A percentile compares a stretch with the other conserved stretches of the same genome.
phyloP scores from a whole-genome alignment of 2,888 invertebrate species.

The Helobdella robusta region DNA sequence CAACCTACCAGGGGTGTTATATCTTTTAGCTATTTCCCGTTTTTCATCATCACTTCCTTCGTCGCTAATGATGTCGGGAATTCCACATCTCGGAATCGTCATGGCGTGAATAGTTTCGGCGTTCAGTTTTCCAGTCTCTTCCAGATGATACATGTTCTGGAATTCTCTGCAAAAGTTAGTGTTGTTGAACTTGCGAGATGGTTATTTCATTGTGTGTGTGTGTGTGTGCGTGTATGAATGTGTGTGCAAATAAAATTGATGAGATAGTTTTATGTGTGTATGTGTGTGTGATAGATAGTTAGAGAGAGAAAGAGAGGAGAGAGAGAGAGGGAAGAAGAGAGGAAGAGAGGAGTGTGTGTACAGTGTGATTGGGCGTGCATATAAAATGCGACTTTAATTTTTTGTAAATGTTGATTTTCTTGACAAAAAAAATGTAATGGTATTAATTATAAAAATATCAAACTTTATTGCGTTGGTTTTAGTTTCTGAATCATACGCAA shows the following conservation, averaged over 20 bases:
- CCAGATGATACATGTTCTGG: slow-evolving; percentile 42
- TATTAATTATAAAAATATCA: not conserved
- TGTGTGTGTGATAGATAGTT: too few relatives aligned
- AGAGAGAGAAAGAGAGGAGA: too few relatives aligned
- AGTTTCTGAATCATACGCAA: slow-evolving; percentile 11
- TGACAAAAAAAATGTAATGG: not conserved
- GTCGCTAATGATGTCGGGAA: too few relatives aligned
- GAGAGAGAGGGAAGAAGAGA: too few relatives aligned
- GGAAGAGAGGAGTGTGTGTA: not conserved
- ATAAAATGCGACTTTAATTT: not conserved
- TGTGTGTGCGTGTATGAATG: too few relatives aligned
- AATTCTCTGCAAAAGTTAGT: slow-evolving; percentile 37
- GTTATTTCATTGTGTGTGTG: too few relatives aligned
- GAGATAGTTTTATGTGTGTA: too few relatives aligned
- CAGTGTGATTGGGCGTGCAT: not conserved
- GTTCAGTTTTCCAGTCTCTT: slow-evolving; percentile 41
- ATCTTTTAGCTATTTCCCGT: too few relatives aligned
- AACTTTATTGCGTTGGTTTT: slow-evolving; percentile 23
- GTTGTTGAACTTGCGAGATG: not conserved
- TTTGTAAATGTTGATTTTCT: not conserved
- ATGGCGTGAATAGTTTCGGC: slow-evolving; percentile 39
- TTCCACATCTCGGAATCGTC: too few relatives aligned
- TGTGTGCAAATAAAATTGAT: too few relatives aligned
- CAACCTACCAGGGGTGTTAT: too few relatives aligned
- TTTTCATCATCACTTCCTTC: too few relatives aligned